A percentile compares a stretch with the other conserved stretches of the same genome.
Evolutionary conservation across 2,113 vertebrate genomes (phyloP).

Genomic region (Grallaria varia): DNA sequence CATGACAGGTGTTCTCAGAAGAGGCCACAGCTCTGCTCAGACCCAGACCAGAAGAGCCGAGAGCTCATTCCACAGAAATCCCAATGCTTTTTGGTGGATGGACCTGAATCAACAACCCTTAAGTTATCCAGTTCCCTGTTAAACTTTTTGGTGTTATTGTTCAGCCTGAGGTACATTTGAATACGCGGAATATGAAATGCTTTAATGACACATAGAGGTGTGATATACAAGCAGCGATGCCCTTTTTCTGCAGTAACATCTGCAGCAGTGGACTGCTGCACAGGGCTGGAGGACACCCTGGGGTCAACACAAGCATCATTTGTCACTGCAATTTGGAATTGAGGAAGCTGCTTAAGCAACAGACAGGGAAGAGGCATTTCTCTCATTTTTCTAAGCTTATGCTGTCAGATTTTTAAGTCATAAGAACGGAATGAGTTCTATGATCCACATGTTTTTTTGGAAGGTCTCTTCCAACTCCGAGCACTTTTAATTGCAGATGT

Average conservation of each 20-base stretch:
- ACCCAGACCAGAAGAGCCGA: background rate
- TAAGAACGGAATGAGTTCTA: slow-evolving; percentile 31
- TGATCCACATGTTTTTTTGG: slow-evolving; percentile 16
- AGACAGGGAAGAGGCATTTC: background rate
- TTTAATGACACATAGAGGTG: background rate
- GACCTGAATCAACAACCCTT: background rate
- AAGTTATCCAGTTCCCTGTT: background rate
- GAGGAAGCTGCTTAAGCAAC: background rate
- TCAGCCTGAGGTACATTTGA: background rate
- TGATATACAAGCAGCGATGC: background rate
- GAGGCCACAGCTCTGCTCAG: background rate
- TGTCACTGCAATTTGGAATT: background rate
- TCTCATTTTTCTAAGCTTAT: slow-evolving; percentile 11
- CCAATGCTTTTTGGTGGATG: background rate
- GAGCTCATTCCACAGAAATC: background rate
- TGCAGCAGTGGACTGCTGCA: background rate
- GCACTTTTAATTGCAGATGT: slow-evolving; percentile 62
- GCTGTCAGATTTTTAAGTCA: slow-evolving; percentile 39
- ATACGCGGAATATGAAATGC: background rate
- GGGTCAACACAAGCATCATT: background rate
- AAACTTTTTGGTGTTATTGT: background rate
- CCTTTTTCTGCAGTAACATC: background rate
- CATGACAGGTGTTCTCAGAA: background rate
- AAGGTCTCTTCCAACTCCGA: background rate
- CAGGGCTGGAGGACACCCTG: background rate